These are phyloP conservation scores for Geophilus truncorum DNA, from an alignment of 2,888 invertebrate genomes.

Conservation along the genomic window DNA sequence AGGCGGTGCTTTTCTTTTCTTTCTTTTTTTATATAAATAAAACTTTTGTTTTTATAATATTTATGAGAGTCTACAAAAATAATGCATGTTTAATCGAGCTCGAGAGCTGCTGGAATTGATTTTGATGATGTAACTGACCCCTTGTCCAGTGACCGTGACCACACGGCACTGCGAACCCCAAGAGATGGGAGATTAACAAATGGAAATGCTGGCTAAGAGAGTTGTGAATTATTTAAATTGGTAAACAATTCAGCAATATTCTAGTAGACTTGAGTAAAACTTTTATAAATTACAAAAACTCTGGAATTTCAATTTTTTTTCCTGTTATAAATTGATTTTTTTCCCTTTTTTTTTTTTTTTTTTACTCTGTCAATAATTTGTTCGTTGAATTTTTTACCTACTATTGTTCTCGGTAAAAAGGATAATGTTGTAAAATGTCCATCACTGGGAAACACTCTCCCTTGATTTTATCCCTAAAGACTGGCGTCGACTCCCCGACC, in stretches of 20 bases:
- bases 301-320: neutral
- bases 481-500: neutral
- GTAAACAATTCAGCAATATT: neutral
- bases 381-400: neutral
- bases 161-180: neutral
- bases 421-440: constrained; percentile 17
- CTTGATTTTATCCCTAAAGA: constrained; percentile 17
- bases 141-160: neutral
- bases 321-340: neutral
- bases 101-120: neutral
- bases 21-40: no score
- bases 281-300: neutral
- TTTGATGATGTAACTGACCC: constrained; percentile 7
- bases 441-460: neutral
- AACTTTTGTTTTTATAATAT: neutral
- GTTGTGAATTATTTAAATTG: neutral
- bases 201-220: neutral
- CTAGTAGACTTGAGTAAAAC: no score
- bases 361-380: neutral
- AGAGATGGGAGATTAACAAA: neutral
- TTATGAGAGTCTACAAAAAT: neutral
- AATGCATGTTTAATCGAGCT: neutral
- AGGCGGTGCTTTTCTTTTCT: neutral
- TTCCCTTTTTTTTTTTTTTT: neutral
- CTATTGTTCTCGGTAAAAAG: neutral